These are phyloP conservation scores for Cordilura impudica DNA, from an alignment of 2,888 invertebrate genomes.

Conservation along the genomic window DNA sequence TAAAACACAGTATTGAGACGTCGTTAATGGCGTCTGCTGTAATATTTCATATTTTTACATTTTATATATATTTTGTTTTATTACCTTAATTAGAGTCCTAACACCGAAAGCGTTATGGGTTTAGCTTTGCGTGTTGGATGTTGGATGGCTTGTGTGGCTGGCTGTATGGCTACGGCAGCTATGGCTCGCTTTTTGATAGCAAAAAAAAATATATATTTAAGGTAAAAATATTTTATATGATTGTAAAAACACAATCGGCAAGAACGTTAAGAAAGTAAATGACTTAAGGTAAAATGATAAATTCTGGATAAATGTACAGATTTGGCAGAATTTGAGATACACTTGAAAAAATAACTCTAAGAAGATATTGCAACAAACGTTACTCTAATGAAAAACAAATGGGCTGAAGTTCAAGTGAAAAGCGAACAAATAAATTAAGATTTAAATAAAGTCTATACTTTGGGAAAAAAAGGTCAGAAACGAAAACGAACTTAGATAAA, in stretches of 20 bases:
- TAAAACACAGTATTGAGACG: conserved; percentile 37
- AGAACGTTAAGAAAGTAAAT: not conserved
- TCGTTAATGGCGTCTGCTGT: conserved; percentile 42
- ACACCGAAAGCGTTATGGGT: conserved; percentile 21
- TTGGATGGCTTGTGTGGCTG: not conserved
- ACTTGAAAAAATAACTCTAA: no score
- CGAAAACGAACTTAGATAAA: no score
- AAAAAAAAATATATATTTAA: not conserved
- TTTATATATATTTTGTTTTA: conserved; percentile 17
- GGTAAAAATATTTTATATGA: not conserved
- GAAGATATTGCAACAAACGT: no score
- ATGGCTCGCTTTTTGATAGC: not conserved
- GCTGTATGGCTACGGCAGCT: not conserved
- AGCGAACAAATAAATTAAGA: no score
- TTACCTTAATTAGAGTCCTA: conserved; percentile 44
- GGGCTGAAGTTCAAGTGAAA: no score
- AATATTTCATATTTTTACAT: conserved; percentile 35
- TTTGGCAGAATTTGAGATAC: no score
- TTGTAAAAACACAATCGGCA: not conserved
- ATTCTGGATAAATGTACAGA: no score
- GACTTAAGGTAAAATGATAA: no score
- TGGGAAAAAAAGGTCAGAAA: no score
- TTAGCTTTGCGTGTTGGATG: conserved; percentile 39
- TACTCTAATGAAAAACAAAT: no score
- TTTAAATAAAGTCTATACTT: no score